Percentiles rank a stretch among this genome's conserved stretches.
Conservation (phyloP, 2,797 vertebrate genomes). For the Mormyrops boulengeri region DNA sequence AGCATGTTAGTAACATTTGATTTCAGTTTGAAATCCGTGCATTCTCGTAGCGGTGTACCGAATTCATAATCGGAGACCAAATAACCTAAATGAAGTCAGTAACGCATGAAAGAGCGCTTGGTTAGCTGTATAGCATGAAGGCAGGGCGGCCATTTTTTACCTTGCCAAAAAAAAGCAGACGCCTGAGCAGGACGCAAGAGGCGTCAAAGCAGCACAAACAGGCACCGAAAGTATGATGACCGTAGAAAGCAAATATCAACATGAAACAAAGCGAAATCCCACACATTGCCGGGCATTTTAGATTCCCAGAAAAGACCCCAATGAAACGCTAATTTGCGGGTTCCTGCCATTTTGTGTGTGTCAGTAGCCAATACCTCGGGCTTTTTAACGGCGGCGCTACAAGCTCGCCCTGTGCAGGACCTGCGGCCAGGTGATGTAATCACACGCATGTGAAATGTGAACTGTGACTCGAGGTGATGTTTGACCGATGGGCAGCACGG, state of each 20-base stretch:
- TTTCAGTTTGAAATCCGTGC: background rate
- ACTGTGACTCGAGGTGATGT: background rate
- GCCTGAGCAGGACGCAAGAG: background rate
- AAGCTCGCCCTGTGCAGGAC: too few species aligned
- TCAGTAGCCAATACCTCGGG: too few species aligned
- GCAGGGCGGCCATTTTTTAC: background rate
- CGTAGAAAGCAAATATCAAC: background rate
- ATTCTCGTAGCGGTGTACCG: background rate
- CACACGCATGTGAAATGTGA: background rate
- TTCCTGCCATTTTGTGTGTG: background rate
- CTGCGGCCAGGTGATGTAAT: background rate
- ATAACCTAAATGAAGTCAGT: background rate
- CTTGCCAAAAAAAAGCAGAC: background rate
- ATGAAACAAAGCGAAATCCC: background rate
- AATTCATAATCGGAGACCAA: background rate
- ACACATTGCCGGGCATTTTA: background rate
- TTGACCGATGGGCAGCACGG: background rate
- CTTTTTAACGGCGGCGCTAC: too few species aligned
- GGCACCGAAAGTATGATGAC: background rate
- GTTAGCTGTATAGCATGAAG: background rate
- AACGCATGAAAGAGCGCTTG: background rate
- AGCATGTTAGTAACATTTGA: background rate
- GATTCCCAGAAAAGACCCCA: background rate
- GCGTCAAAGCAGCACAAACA: background rate
- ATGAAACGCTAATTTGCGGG: background rate